Conservation (phyloP, 2,888 invertebrate species). For the Ormyrus labotus region DNA sequence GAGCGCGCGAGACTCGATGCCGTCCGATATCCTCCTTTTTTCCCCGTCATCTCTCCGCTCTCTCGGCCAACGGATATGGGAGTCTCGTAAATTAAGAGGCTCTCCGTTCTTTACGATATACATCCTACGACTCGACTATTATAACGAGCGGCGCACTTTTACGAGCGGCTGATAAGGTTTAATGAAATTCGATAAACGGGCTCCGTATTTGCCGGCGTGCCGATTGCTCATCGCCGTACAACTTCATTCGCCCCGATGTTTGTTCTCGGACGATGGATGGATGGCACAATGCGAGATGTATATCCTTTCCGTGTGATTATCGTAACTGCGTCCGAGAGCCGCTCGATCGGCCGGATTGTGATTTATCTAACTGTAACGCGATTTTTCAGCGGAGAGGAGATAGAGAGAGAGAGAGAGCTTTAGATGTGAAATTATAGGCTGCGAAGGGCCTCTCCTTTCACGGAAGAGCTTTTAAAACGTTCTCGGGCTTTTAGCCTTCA, state of each 20-base stretch:
- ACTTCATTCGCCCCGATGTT: no score
- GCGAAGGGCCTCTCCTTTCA: no score
- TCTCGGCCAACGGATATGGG: no score
- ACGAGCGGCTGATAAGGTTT: not conserved
- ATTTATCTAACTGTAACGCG: constrained; percentile 50
- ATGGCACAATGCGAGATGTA: not conserved
- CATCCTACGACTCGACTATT: constrained; percentile 33
- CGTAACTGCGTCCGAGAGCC: constrained; percentile 14
- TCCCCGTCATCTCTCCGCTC: not conserved
- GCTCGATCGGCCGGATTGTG: constrained; percentile 15
- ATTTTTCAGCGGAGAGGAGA: constrained; percentile 40
- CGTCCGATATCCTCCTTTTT: constrained; percentile 7
- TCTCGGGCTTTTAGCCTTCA: constrained; percentile 50
- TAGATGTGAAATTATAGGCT: no score
- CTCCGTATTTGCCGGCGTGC: not conserved
- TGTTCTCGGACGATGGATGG: no score
- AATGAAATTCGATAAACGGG: constrained; percentile 14
- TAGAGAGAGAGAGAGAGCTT: not conserved
- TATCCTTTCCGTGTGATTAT: not conserved
- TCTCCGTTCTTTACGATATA: constrained; percentile 18
- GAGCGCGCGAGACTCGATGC: constrained; percentile 16
- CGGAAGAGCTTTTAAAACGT: constrained; percentile 39
- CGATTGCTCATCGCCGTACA: not conserved
- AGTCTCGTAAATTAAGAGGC: constrained; percentile 36
- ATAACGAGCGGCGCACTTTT: constrained; percentile 2